Conservation (phyloP, 2,113 vertebrate genomes). For the Rhynchopsitta pachyrhyncha region DNA sequence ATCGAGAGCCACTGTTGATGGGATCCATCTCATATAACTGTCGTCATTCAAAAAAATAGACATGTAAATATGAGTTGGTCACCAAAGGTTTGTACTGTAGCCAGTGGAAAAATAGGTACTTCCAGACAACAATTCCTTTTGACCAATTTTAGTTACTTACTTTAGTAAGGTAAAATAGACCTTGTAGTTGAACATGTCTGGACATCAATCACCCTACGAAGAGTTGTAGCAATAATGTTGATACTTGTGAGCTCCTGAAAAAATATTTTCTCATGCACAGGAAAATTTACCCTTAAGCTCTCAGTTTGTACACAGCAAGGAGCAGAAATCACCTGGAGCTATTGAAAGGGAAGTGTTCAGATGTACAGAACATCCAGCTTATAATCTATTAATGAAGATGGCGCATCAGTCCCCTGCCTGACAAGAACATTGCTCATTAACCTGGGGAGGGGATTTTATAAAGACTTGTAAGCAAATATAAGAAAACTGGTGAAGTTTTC, state of each 20-base stretch:
- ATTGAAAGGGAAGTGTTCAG: too few relatives aligned
- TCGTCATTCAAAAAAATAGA: background rate
- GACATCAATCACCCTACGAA: background rate
- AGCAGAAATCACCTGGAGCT: background rate
- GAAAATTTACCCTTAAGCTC: background rate
- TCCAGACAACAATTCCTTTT: background rate
- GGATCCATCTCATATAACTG: background rate
- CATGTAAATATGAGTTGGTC: background rate
- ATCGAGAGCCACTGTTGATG: background rate
- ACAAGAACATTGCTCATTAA: background rate
- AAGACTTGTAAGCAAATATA: background rate
- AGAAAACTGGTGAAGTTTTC: background rate
- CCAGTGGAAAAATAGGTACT: background rate
- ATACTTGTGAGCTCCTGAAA: background rate
- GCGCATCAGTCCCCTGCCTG: rapidly evolving
- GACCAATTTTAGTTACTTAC: background rate
- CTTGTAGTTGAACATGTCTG: background rate
- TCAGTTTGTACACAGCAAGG: background rate
- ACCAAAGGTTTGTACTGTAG: background rate
- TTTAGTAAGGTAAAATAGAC: background rate
- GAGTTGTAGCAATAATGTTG: background rate
- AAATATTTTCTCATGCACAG: background rate
- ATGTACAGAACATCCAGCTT: too few relatives aligned
- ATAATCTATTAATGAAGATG: background rate
- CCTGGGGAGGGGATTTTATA: background rate